These are phyloP conservation scores for Dynastes maya DNA, from an alignment of 2,888 invertebrate species.

Conservation along the genomic window DNA sequence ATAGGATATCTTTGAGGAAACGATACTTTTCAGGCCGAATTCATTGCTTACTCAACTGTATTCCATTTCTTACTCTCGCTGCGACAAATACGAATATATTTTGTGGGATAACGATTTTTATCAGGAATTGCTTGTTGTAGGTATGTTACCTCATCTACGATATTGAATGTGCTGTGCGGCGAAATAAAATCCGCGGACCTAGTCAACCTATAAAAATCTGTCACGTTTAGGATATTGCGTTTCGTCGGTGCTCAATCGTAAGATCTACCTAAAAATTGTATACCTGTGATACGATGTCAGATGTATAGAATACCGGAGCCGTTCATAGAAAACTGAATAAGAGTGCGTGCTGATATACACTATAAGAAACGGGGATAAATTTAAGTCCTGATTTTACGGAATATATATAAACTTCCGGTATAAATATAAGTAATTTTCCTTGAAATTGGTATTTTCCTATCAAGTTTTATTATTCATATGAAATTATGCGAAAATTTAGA, in stretches of 20 bases:
- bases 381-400: no score
- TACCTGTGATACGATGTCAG: conserved; percentile 12
- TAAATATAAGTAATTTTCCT: no score
- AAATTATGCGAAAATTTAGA: no score
- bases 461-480: no score
- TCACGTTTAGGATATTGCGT: conserved; percentile 31
- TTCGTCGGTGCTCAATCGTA: not conserved
- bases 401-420: no score
- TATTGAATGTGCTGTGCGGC: not conserved
- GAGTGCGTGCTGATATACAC: no score
- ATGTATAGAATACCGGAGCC: not conserved
- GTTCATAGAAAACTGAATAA: no score
- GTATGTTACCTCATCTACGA: not conserved
- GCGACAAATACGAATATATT: not conserved
- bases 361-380: no score
- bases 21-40: no score
- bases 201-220: conserved; percentile 25
- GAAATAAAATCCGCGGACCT: not conserved
- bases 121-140: not conserved
- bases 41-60: no score
- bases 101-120: not conserved
- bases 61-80: not conserved
- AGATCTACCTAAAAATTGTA: conserved; percentile 24
- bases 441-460: no score
- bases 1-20: no score